Evolutionary conservation across 2,113 vertebrate genomes (phyloP).

Genomic region (Carassius gibelio): DNA sequence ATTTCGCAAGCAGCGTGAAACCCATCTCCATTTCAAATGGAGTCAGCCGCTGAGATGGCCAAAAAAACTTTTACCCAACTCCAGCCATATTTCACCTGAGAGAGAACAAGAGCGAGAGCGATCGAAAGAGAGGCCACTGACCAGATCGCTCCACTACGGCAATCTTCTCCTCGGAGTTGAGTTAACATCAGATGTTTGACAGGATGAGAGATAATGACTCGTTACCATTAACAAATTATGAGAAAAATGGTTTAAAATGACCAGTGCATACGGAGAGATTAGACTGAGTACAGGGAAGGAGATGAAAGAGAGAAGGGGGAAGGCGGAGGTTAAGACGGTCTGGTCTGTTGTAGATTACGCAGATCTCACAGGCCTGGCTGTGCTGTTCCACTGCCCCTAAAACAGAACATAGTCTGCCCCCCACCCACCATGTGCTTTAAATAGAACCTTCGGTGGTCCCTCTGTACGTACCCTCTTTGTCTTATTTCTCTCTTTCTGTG

Average conservation of each 20-base stretch:
- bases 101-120: conserved; percentile 1
- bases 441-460: conserved; percentile 33
- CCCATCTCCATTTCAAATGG: conserved; percentile 35
- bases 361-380: conserved; percentile 33
- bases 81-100: conserved; percentile 39
- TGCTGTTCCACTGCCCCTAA: conserved; percentile 37
- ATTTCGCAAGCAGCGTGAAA: conserved; percentile 32
- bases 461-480: conserved; percentile 13
- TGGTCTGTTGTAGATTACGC: conserved; percentile 43
- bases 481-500: conserved; percentile 46
- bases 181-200: conserved; percentile 16
- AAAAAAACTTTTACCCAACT: conserved; percentile 33
- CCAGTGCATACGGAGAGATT: not conserved
- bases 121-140: conserved; percentile 16
- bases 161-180: not conserved
- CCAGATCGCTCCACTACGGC: not conserved
- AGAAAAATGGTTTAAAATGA: not conserved
- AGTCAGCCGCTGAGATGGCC: conserved; percentile 29
- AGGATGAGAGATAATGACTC: not conserved
- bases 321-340: conserved; percentile 14
- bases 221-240: not conserved
- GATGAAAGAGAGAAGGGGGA: conserved; percentile 12
- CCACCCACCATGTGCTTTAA: conserved; percentile 42
- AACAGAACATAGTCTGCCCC: conserved; percentile 32
- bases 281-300: not conserved